Conservation (phyloP, 2,797 vertebrate genomes). For the Remorina albescens region DNA sequence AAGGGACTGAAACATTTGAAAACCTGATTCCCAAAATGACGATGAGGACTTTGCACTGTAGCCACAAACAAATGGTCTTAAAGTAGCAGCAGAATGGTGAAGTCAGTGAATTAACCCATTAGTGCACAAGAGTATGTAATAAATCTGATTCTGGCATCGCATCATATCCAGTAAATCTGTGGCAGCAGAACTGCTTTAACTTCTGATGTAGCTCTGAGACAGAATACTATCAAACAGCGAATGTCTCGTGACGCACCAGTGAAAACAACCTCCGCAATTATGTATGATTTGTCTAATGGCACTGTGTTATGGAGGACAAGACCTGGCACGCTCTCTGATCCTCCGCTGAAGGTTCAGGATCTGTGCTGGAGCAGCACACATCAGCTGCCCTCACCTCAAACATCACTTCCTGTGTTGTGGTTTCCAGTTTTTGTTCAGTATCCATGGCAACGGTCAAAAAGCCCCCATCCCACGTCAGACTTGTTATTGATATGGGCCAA, state of each 20-base stretch:
- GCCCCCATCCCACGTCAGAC: neutral
- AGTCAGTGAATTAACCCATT: neutral
- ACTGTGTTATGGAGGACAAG: conserved; percentile 40
- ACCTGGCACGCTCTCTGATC: conserved; percentile 36
- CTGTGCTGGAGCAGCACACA: neutral
- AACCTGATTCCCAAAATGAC: too few species aligned
- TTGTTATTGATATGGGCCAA: neutral
- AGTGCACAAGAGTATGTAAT: neutral
- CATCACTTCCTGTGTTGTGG: neutral
- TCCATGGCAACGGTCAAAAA: neutral
- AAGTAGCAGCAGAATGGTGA: neutral
- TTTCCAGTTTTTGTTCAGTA: neutral
- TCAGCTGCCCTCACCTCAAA: neutral
- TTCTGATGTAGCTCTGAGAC: neutral
- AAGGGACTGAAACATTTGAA: too few species aligned
- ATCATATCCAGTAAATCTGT: too few species aligned
- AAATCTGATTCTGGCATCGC: too few species aligned
- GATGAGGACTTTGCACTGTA: too few species aligned
- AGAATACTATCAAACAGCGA: neutral
- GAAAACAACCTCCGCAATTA: conserved; percentile 26
- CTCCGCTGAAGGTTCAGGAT: conserved; percentile 20
- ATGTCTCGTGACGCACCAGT: conserved; percentile 27
- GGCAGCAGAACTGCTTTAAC: too few species aligned
- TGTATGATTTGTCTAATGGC: conserved; percentile 40
- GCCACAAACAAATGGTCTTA: too few species aligned